phyloP scores from a whole-genome alignment of 2,797 vertebrate species.

The Danio aesculapii region DNA sequence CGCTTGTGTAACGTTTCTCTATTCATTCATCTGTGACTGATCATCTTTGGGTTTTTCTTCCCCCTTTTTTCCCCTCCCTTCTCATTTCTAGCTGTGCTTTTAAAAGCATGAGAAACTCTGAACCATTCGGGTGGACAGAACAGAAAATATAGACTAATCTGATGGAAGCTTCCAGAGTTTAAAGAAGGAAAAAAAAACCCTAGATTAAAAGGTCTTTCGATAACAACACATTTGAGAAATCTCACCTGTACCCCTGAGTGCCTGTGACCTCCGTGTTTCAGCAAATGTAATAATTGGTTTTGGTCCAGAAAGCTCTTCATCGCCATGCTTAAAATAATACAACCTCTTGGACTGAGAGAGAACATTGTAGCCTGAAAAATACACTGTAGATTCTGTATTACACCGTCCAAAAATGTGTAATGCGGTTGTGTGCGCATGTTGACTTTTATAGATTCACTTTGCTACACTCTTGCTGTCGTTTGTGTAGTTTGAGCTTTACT shows the following conservation, averaged over 20 bases:
- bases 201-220: constrained; percentile 27
- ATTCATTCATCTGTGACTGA: constrained; percentile 13
- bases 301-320: constrained; percentile 46
- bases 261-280: constrained; percentile 9
- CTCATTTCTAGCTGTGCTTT: constrained; percentile 23
- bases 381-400: neutral
- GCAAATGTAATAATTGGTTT: constrained; percentile 47
- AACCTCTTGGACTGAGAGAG: neutral
- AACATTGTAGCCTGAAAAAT: neutral
- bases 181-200: neutral
- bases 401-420: neutral
- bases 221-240: constrained; percentile 32
- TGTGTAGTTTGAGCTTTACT: neutral
- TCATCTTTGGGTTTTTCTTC: neutral
- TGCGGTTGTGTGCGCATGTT: neutral
- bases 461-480: constrained; percentile 4
- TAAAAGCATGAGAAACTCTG: constrained; percentile 12
- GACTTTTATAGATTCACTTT: constrained; percentile 3
- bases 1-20: neutral
- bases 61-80: neutral
- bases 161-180: neutral
- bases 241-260: constrained; percentile 17
- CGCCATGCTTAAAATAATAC: neutral
- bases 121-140: constrained; percentile 9
- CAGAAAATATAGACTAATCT: neutral